These are phyloP conservation scores for Bombus pascuorum DNA, from an alignment of 1,140 invertebrate genomes.

Conservation along the genomic window DNA sequence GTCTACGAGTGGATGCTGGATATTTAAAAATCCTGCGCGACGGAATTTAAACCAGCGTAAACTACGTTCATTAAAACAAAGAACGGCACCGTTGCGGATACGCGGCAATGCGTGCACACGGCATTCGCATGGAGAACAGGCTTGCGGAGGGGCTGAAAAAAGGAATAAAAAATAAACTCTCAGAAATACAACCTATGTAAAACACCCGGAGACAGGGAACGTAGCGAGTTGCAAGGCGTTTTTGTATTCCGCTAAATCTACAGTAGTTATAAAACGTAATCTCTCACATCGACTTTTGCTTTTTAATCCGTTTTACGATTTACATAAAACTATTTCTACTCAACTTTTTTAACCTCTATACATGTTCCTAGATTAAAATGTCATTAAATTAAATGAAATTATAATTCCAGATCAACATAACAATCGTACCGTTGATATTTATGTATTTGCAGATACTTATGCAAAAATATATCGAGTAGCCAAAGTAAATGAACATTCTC, in stretches of 20 bases:
- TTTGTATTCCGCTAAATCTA: neutral
- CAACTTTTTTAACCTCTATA: neutral
- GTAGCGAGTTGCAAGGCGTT: conserved; percentile 25
- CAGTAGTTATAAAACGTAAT: conserved; percentile 38
- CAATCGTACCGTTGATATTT: too few relatives aligned
- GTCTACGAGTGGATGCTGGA: conserved; percentile 6
- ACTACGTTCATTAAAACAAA: conserved; percentile 59
- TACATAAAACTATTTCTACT: neutral
- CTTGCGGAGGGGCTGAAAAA: too few relatives aligned
- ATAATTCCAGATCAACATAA: too few relatives aligned
- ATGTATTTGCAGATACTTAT: too few relatives aligned
- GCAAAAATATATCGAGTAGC: too few relatives aligned
- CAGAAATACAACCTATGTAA: conserved; percentile 49
- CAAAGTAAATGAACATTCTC: too few relatives aligned
- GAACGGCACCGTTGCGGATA: conserved; percentile 38
- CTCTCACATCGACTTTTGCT: conserved; percentile 41
- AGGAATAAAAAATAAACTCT: conserved; percentile 33
- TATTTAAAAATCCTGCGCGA: conserved; percentile 46
- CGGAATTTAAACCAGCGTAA: conserved; percentile 49
- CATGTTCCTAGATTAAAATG: too few relatives aligned
- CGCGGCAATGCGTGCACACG: conserved; percentile 41
- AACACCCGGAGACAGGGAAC: conserved; percentile 37
- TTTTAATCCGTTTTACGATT: conserved; percentile 22
- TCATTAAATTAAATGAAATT: too few relatives aligned
- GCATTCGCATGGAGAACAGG: neutral